Conservation (phyloP, 2,113 vertebrate species). For the Rafetus swinhoei region DNA sequence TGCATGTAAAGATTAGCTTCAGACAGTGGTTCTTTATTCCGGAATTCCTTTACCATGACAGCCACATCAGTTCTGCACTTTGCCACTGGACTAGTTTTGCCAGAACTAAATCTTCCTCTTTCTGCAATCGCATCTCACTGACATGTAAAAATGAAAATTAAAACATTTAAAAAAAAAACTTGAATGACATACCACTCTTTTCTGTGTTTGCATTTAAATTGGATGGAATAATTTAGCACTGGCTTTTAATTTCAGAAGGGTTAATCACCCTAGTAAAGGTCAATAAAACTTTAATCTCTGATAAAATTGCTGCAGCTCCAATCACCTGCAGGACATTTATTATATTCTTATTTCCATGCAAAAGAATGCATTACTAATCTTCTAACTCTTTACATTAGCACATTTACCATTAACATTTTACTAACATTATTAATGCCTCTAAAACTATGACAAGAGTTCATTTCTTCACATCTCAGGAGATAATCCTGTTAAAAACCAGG, state of each 20-base stretch:
- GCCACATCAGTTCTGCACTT: slow-evolving; percentile 26
- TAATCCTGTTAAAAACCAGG: slow-evolving; percentile 78
- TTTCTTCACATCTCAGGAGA: slow-evolving; percentile 75
- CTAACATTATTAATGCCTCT: slow-evolving; percentile 79
- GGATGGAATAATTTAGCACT: slow-evolving; percentile 77
- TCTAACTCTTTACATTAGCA: slow-evolving; percentile 77
- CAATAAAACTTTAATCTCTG: slow-evolving; percentile 85
- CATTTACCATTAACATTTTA: slow-evolving; percentile 75
- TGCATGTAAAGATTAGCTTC: neutral
- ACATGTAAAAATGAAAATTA: slow-evolving; percentile 72
- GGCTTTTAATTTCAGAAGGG: slow-evolving; percentile 83
- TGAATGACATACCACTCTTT: slow-evolving; percentile 56
- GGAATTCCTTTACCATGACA: neutral
- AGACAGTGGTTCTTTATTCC: slow-evolving; percentile 13
- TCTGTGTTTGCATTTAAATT: slow-evolving; percentile 83
- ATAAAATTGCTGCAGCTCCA: slow-evolving; percentile 78
- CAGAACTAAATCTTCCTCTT: neutral
- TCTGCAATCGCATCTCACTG: slow-evolving; percentile 71
- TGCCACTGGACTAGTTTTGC: slow-evolving; percentile 26
- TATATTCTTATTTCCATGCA: slow-evolving; percentile 78
- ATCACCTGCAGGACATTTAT: slow-evolving; percentile 81
- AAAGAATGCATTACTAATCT: slow-evolving; percentile 78
- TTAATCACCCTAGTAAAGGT: slow-evolving; percentile 84
- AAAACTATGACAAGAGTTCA: slow-evolving; percentile 78
- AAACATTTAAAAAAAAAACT: slow-evolving; percentile 70